Percentiles rank a stretch among this genome's conserved stretches.
Conservation (phyloP, 2,797 vertebrate genomes). For the Artibeus jamaicensis region DNA sequence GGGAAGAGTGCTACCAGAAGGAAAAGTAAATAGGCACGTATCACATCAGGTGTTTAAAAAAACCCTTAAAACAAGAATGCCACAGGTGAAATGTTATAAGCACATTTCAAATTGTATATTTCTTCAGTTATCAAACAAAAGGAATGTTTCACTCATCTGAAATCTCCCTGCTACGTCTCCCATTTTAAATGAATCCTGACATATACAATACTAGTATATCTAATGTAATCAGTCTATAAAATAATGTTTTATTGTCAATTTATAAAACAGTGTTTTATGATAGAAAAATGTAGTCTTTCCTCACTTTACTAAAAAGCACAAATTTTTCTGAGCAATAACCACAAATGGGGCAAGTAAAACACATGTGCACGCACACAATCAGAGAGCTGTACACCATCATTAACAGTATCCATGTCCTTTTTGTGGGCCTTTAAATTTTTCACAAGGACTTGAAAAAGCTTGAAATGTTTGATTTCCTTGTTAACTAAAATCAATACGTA, state of each 20-base stretch:
- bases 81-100: neutral
- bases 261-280: neutral
- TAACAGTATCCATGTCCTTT: neutral
- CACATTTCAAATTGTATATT: neutral
- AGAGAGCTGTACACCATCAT: neutral
- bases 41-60: neutral
- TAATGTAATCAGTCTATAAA: neutral
- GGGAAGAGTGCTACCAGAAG: neutral
- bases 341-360: neutral
- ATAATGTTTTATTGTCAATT: neutral
- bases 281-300: neutral
- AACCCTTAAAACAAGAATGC: neutral
- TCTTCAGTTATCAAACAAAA: constrained; percentile 32
- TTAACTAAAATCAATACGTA: constrained; percentile 45
- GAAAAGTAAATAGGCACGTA: neutral
- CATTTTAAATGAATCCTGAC: constrained; percentile 23
- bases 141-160: neutral
- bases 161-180: neutral
- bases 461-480: constrained; percentile 42
- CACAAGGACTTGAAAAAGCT: constrained; percentile 14
- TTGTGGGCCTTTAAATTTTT: neutral
- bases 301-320: neutral
- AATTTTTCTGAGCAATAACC: constrained; percentile 19
- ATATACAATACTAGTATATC: neutral
- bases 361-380: neutral